A percentile compares a stretch with the other conserved stretches of the same genome.
These are phyloP conservation scores for Orchesellides sinensis DNA, from an alignment of 2,888 invertebrate genomes.

Conservation along the genomic window DNA sequence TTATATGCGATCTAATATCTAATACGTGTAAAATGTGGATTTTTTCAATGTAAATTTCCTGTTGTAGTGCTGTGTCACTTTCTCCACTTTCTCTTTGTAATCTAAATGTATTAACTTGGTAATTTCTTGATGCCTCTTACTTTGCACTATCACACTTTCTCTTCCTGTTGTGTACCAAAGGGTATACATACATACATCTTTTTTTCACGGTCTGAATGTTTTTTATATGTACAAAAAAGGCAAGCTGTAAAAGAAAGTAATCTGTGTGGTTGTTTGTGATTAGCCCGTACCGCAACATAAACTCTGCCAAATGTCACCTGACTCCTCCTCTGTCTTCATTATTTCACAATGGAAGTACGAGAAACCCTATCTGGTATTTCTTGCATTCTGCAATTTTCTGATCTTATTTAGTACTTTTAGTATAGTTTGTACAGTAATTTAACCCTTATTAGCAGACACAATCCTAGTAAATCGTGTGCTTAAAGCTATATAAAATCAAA, in stretches of 20 bases:
- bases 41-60: background rate
- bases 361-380: constrained; percentile 72
- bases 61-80: constrained; percentile 2
- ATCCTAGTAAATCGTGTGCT: too few species aligned
- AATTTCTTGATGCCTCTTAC: constrained; percentile 9
- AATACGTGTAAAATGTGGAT: background rate
- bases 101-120: background rate
- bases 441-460: too few species aligned
- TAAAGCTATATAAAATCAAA: too few species aligned
- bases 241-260: too few species aligned
- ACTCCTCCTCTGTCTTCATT: constrained; percentile 73
- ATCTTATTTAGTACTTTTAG: too few species aligned
- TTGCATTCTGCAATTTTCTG: constrained; percentile 66
- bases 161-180: background rate
- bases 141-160: constrained; percentile 11
- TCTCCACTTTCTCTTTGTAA: background rate
- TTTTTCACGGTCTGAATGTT: too few species aligned
- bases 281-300: constrained; percentile 73
- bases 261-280: constrained; percentile 55
- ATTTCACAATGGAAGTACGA: constrained; percentile 74
- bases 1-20: background rate
- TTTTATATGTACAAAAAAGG: too few species aligned
- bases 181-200: background rate
- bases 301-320: constrained; percentile 73
- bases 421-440: too few species aligned